Base-by-base conservation (phyloP, 2,888 invertebrate species). In the Platycheirus albimanus region DNA sequence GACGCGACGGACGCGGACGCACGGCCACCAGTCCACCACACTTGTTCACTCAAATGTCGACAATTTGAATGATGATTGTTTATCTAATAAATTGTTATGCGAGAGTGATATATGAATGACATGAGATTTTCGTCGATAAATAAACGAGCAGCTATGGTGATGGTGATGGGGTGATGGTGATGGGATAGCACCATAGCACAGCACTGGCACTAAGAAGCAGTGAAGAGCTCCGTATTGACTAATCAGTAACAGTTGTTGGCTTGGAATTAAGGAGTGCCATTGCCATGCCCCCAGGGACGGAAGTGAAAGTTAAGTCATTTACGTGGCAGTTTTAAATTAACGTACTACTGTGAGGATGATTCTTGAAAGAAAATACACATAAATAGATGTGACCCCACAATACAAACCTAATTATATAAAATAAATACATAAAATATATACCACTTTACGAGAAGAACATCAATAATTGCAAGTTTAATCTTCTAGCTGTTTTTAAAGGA, bases 91-190 rank as follows among this genome's bases (percentile, higher is more conserved):
- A 86, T 86, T 86, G 85, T 85, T 85, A 85, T 86, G 85, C 83
- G 84, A 85, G 86, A 86, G 86, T 86, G 86, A 86, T 86, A 86
- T 86, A 86, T 86, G 86, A 86, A 86, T 86, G 86, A 86, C 86
- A 86, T 86, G 74, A 84, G 84, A 86, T 86, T 85, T 86, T 85
- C 85, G 83, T 84, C 84, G 69, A 85, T 86, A 85, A 86, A 86
- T 85, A 86, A 86, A 86, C 85, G 70, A 45, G 51, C 41, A 61
- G 52, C 47, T 30, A 54, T 33, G 30, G 1, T 33, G 47, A 49
- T 58, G 52, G n/a, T 54, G 38, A 54, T 33, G 30, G 1, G n/a
- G n/a, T 54, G 38, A 54, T 33, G 30, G 1, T 33, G 47, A 49
- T 58, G 52, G n/a, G 38, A 41, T 33, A 41, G 51, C 36, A n/a